Evolutionary conservation across 2,113 vertebrate species (phyloP).

Genomic region (Bombycilla garrulus): DNA sequence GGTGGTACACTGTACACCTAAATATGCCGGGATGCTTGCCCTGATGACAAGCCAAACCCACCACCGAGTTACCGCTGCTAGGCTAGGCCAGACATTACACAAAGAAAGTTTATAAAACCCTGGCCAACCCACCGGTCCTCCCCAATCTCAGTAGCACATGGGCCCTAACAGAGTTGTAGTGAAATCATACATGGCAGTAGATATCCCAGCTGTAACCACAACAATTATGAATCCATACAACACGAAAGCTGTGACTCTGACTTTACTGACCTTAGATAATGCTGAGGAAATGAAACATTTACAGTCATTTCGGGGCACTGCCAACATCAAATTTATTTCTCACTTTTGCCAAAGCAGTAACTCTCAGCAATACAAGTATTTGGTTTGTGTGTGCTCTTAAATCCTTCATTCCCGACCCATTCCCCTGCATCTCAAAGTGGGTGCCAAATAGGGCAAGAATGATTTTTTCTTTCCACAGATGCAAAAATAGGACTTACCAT

Average conservation of each 20-base stretch:
- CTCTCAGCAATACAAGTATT: neutral
- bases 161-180: neutral
- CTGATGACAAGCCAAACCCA: conserved; percentile 33
- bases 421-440: neutral
- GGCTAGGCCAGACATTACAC: neutral
- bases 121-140: neutral
- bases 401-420: neutral
- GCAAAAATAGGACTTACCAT: neutral
- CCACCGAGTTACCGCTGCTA: neutral
- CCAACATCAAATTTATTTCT: neutral
- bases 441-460: neutral
- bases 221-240: neutral
- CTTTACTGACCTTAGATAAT: neutral
- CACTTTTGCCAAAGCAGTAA: neutral
- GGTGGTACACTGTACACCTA: neutral
- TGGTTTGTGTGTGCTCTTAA: neutral
- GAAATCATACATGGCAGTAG: neutral
- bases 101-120: neutral
- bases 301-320: neutral
- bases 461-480: neutral
- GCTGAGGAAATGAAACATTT: neutral
- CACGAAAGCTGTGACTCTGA: neutral
- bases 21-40: neutral
- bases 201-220: neutral
- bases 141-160: neutral